phyloP scores from a whole-genome alignment of 2,888 invertebrate genomes.

The Melanophora roralis region DNA sequence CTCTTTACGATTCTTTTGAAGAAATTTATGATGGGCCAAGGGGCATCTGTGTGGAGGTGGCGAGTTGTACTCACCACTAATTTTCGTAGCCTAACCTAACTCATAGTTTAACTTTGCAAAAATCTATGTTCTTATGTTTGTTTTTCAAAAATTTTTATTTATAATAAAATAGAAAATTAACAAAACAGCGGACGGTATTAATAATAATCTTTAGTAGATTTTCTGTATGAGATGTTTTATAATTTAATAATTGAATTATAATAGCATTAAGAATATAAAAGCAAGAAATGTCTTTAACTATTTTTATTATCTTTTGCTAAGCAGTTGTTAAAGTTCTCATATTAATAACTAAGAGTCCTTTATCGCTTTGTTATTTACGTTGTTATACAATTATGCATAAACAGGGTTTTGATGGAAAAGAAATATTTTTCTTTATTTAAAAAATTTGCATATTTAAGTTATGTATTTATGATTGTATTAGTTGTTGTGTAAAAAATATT shows the following conservation, averaged over 20 bases:
- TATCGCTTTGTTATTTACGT: conserved; percentile 22
- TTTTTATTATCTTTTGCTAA: background rate
- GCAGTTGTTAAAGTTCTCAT: conserved; percentile 35
- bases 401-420: background rate
- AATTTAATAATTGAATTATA: background rate
- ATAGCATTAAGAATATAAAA: background rate
- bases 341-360: conserved; percentile 1
- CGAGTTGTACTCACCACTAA: no score
- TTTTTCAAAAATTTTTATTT: no score
- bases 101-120: no score
- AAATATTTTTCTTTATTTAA: conserved; percentile 4
- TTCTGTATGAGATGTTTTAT: background rate
- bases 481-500: conserved; percentile 17
- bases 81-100: no score
- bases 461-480: conserved; percentile 5
- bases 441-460: conserved; percentile 36
- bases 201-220: conserved; percentile 8
- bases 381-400: conserved; percentile 13
- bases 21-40: no score
- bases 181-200: background rate
- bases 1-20: no score
- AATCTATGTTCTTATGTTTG: no score
- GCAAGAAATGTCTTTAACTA: conserved; percentile 3
- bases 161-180: no score
- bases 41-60: no score